A percentile compares a stretch with the other conserved stretches of the same genome.
Conservation (phyloP, 2,797 vertebrate species). For the Cuniculus paca region DNA sequence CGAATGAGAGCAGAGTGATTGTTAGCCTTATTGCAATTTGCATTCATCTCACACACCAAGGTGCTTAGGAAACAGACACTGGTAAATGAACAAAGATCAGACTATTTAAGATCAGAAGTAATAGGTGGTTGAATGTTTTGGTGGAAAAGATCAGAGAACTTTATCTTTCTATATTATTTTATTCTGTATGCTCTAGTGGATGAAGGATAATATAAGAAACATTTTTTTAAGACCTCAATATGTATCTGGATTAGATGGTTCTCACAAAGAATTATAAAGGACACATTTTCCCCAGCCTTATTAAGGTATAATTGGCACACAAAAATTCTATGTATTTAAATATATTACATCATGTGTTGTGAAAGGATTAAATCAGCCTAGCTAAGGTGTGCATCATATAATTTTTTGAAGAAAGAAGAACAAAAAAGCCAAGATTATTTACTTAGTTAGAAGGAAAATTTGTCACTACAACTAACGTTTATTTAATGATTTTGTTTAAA, state of each 20-base stretch:
- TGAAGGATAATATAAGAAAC: neutral
- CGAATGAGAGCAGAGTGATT: neutral
- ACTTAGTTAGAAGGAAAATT: neutral
- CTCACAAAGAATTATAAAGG: neutral
- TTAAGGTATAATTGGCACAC: neutral
- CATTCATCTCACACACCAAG: constrained; percentile 32
- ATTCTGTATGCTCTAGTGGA: neutral
- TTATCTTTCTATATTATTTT: neutral
- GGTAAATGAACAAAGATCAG: constrained; percentile 32
- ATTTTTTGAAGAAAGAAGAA: neutral
- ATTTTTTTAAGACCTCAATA: neutral
- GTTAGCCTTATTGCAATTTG: neutral
- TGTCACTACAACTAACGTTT: neutral
- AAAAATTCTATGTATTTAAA: neutral
- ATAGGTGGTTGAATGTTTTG: constrained; percentile 9
- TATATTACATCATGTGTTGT: neutral
- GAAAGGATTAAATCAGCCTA: neutral
- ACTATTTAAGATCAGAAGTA: constrained; percentile 24
- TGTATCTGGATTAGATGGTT: neutral
- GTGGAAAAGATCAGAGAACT: neutral
- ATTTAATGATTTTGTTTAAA: constrained; percentile 2
- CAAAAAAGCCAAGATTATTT: neutral
- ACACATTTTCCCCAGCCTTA: neutral
- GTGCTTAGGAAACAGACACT: constrained; percentile 11
- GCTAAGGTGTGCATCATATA: neutral